Percentiles rank a stretch among this genome's conserved stretches.
Conservation (phyloP, 2,113 vertebrate genomes). For the Probosciger aterrimus region DNA sequence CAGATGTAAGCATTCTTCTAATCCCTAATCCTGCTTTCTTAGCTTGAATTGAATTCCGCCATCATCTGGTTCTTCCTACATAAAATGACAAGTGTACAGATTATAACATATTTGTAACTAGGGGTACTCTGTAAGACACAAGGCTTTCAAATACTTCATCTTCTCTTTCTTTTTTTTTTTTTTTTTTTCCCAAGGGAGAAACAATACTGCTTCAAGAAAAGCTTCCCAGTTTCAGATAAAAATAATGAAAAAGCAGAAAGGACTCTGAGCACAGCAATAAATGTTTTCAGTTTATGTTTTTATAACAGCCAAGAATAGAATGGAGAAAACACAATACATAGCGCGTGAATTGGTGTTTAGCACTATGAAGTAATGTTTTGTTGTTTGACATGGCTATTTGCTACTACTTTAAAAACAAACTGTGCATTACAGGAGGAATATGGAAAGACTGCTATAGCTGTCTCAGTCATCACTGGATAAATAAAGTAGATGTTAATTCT, state of each 20-base stretch:
- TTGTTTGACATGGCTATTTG: neutral
- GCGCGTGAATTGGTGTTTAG: neutral
- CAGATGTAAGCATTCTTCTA: constrained; percentile 25
- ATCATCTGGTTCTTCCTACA: neutral
- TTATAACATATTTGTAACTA: neutral
- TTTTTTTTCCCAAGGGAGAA: neutral
- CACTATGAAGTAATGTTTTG: neutral
- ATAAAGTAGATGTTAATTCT: neutral
- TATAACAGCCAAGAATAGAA: neutral
- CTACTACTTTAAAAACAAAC: neutral
- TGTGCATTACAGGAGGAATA: neutral
- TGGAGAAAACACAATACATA: neutral
- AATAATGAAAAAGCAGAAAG: neutral
- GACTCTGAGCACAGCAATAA: neutral
- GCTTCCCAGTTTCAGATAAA: neutral
- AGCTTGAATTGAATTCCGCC: neutral
- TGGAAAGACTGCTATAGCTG: neutral
- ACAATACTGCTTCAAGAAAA: neutral
- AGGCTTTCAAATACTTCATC: neutral
- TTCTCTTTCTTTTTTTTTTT: neutral
- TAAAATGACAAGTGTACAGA: neutral
- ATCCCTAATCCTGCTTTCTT: neutral
- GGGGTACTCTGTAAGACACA: neutral
- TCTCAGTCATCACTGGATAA: neutral
- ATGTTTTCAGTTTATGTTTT: neutral